These are phyloP conservation scores for Amiota mariae DNA, from an alignment of 2,888 invertebrate species.

Conservation along the genomic window DNA sequence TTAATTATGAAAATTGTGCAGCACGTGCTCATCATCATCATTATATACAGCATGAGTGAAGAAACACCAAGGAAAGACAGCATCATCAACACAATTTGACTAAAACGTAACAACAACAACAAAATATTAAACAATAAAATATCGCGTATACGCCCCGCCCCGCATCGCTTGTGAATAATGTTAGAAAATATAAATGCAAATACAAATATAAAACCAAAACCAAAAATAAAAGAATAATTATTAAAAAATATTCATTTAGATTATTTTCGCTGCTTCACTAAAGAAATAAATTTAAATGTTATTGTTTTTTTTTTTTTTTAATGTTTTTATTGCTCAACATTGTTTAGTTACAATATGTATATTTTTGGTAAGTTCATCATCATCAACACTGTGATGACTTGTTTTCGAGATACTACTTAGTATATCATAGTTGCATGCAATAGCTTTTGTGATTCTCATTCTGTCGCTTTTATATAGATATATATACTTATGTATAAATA, in stretches of 20 bases:
- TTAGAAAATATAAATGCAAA: not conserved
- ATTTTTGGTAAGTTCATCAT: too few species aligned
- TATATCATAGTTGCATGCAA: too few species aligned
- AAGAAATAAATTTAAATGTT: too few species aligned
- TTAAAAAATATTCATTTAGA: not conserved
- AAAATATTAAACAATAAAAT: not conserved
- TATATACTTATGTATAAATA: too few species aligned
- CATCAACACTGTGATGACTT: too few species aligned
- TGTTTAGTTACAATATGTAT: too few species aligned
- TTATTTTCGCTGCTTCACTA: not conserved
- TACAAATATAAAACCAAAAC: too few species aligned
- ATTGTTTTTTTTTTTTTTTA: too few species aligned
- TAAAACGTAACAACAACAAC: not conserved
- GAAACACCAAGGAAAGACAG: not conserved
- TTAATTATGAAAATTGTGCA: constrained; percentile 15
- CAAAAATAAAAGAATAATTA: not conserved
- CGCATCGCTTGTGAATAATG: not conserved
- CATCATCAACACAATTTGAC: not conserved
- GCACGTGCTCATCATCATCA: not conserved
- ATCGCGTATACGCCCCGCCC: not conserved
- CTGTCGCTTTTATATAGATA: too few species aligned
- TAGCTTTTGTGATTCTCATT: too few species aligned
- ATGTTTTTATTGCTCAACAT: too few species aligned
- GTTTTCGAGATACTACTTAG: too few species aligned
- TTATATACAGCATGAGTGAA: not conserved